phyloP scores from a whole-genome alignment of 2,888 invertebrate species.

The Atrina japonica region DNA sequence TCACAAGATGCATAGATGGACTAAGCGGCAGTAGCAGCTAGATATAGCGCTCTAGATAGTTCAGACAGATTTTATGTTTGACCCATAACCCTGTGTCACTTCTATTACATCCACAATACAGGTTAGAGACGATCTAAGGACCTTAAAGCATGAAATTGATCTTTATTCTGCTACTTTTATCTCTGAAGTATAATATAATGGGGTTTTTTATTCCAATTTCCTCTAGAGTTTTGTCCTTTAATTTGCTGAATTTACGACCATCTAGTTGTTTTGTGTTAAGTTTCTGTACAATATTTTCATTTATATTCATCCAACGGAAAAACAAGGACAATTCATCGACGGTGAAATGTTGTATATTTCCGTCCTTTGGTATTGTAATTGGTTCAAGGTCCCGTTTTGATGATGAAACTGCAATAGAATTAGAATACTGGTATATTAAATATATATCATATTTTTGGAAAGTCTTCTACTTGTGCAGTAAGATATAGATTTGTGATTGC shows the following conservation, averaged over 20 bases:
- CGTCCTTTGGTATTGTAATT: slow-evolving; percentile 35
- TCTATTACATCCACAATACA: too few relatives aligned
- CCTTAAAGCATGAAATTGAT: slow-evolving; percentile 47
- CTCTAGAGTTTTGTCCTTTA: slow-evolving; percentile 35
- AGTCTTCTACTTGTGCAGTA: too few relatives aligned
- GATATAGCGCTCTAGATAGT: too few relatives aligned
- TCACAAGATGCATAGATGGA: too few relatives aligned
- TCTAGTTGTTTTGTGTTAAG: slow-evolving; percentile 34
- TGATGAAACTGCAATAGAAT: too few relatives aligned
- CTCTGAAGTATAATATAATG: slow-evolving; percentile 35
- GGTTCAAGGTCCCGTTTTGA: not conserved
- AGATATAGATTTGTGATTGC: too few relatives aligned
- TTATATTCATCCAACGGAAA: slow-evolving; percentile 32
- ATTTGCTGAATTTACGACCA: slow-evolving; percentile 32
- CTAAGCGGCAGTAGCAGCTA: too few relatives aligned
- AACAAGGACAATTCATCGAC: slow-evolving; percentile 36
- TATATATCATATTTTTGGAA: too few relatives aligned
- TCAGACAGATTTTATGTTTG: too few relatives aligned
- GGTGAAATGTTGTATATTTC: slow-evolving; percentile 30
- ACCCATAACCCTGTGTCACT: too few relatives aligned
- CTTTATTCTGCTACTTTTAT: slow-evolving; percentile 39
- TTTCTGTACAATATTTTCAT: slow-evolving; percentile 31
- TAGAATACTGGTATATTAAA: too few relatives aligned
- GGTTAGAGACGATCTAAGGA: too few relatives aligned
- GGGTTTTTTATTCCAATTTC: slow-evolving; percentile 42